Base-by-base conservation (phyloP, 2,113 vertebrate species). In the Dendropsophus ebraccatus region DNA sequence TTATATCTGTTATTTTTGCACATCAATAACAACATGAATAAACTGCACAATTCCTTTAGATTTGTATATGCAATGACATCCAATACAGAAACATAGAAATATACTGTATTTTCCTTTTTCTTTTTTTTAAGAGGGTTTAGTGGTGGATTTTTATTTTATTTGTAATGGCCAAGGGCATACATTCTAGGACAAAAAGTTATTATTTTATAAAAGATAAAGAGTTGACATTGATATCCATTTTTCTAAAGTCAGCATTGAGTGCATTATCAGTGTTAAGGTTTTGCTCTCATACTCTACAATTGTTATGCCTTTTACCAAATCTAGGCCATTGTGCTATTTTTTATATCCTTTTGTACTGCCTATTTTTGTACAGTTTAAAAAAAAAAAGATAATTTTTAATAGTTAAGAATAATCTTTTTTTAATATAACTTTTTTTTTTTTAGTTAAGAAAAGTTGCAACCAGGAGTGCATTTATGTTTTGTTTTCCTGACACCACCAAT, bases 311-410 rank as follows among this genome's bases (percentile, higher is more conserved):
- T 50, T 75, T 75, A 49, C 45, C n/a, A 75, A 47, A 74, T 74
- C 37, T 47, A 74, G 70, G 70, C 70, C 45, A 75, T 75, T 50
- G 73, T 75, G 8, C 41, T 75, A 75, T 75, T 28, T 70, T 75
- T 72, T 72, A 41, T 69, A 17, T 21, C 1, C 23, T 41, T 72
- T 72, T 50, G 23, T 47, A 28, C 73, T 75, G 47, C 45, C n/a
- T n/a, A n/a, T n/a, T n/a, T n/a, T n/a, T n/a, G n/a, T n/a, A n/a
- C n/a, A n/a, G n/a, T n/a, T n/a, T n/a, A n/a, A n/a, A n/a, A n/a
- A n/a, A n/a, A n/a, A n/a, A n/a, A n/a, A n/a, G n/a, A n/a, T n/a
- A n/a, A n/a, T n/a, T n/a, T n/a, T n/a, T n/a, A n/a, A n/a, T n/a
- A n/a, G n/a, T n/a, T n/a, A n/a, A n/a, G n/a, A n/a, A n/a, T n/a